Base-by-base conservation (phyloP, 2,797 vertebrate genomes). In the Pangasius mekongensis region DNA sequence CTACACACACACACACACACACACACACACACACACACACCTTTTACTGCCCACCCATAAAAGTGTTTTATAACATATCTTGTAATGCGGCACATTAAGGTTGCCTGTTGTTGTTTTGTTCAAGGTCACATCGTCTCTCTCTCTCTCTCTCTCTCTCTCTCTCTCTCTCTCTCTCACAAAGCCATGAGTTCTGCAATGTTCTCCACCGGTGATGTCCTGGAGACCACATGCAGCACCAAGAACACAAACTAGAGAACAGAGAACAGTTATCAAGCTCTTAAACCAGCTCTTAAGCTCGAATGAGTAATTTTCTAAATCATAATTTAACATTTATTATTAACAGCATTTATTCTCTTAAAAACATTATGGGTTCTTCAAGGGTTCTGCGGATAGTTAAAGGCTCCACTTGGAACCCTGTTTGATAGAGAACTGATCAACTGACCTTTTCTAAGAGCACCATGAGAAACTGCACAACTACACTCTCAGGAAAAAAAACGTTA, bases 41-140 rank as follows among this genome's bases (percentile, higher is more conserved):
- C 94, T 47, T 96, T 96, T 96, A 96, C 93, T 92, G 90, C 94
- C 92, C 89, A 91, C 92, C 89, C 94, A 96, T 96, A 95, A 96
- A 97, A 95, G 93, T 96, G 95, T 95, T 97, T 96, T 96, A 96
- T 96, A 94, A 94, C 96, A 92, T 92, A 95, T 94, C 95, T 94
- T 96, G 96, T 96, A 96, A 96, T 96, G 94, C 94, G 93, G 93
- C 94, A 94, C 95, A 96, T 96, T 96, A 96, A 94, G 94, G 93
- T 92, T 89, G 94, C 94, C 94, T 95, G 95, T 95, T 96, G 95
- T 96, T 95, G 94, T 95, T 95, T 94, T 93, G 91, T 90, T 93
- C 95, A 96, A 96, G 96, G 96, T 96, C 96, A 94, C 93, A 94
- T 92, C 91, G 56, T 86, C 81, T 24, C 60, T 85, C 89, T 86